Evolutionary conservation across 2,888 invertebrate genomes (phyloP), one percentile per base, ranked within the genome.

Genomic region (Hydrotaea diabolus): DNA sequence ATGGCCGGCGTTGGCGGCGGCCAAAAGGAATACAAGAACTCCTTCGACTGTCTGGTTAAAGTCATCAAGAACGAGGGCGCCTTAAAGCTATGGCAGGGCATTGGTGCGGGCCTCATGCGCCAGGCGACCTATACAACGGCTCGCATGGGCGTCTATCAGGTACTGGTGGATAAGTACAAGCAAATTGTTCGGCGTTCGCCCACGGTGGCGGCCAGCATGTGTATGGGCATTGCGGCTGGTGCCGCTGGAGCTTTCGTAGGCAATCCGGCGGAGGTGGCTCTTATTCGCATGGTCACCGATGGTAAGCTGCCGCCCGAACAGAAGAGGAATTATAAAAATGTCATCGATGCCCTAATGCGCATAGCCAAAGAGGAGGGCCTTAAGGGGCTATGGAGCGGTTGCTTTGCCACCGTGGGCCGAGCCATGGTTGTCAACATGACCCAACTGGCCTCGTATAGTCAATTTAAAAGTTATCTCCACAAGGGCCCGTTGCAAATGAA

Each of bases 401-500:
- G 97, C n/a, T 93, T 96, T 75, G 97, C 97, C 15, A 97, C 97
- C 0, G 96, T 97, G 91, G 96, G 95, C 0, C 93, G 97, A 73
- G 99, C 99, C 0, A 98, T 99, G 97, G 98, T 99, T 1, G 99
- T 99, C 15, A 99, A 99, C 93, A 98, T 98, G 43, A 98, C 99
- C 0, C 99, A 99, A 91, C 94, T 99, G 87, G 97, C 98, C 80
- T 98, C 98, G 0, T 99, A 99, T 93, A 98, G 99, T 91, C 99
- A 96, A 95, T 95, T 95, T 1, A 95, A 95, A 92, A 94, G 96
- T 89, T 90, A 94, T 57, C 93, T 97, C 15, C 88, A 95, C 23
- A 90, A 93, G 15, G 88, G 89, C 0, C 64, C 49, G 4, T 94
- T 95, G 92, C 90, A 93, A 87, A 92, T 94, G 89, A 87, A 91